Evolutionary conservation across 92 coral and sea anemone species (phyloP).

Genomic region (Epizoanthus illoricatus): DNA sequence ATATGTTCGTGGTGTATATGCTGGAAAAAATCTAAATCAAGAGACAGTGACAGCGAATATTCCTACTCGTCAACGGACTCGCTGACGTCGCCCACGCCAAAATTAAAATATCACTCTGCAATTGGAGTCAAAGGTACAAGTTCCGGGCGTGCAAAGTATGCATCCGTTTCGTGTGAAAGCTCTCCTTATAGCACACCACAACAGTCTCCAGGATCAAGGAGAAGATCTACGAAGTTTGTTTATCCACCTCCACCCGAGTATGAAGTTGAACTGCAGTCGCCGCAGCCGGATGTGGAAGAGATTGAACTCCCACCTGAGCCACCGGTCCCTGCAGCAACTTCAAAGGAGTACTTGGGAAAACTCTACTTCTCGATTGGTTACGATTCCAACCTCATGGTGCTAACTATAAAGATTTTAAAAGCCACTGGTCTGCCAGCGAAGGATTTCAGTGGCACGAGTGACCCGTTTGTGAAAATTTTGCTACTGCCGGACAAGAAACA

Average conservation of each 20-base stretch:
- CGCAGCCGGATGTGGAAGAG: slow-evolving; percentile 72
- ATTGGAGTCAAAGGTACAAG: background rate
- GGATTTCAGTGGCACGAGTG: slow-evolving; percentile 98
- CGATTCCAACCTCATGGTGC: slow-evolving; percentile 73
- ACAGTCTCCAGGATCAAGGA: slow-evolving; percentile 58
- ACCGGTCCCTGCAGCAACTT: slow-evolving; percentile 62
- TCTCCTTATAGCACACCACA: slow-evolving; percentile 50
- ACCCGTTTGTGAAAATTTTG: slow-evolving; percentile 92
- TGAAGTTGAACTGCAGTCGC: slow-evolving; percentile 61
- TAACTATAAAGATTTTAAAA: slow-evolving; percentile 83
- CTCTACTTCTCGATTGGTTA: slow-evolving; percentile 84
- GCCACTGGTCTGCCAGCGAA: slow-evolving; percentile 91
- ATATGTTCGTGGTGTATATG: slow-evolving; percentile 90
- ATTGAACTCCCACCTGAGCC: slow-evolving; percentile 84
- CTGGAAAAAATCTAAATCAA: slow-evolving; percentile 62
- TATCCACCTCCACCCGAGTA: slow-evolving; percentile 79
- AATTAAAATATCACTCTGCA: slow-evolving; percentile 11
- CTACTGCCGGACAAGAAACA: slow-evolving; percentile 94
- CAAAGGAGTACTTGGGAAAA: slow-evolving; percentile 82
- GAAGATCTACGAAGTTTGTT: slow-evolving; percentile 75
- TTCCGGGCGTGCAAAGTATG: slow-evolving; percentile 31
- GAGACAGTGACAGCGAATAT: slow-evolving; percentile 51
- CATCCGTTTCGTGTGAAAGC: slow-evolving; percentile 52
- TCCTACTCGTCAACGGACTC: slow-evolving; percentile 74
- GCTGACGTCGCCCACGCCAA: slow-evolving; percentile 14